Conservation (phyloP, 92 coral and sea anemone genomes). For the Siderastrea radians region DNA sequence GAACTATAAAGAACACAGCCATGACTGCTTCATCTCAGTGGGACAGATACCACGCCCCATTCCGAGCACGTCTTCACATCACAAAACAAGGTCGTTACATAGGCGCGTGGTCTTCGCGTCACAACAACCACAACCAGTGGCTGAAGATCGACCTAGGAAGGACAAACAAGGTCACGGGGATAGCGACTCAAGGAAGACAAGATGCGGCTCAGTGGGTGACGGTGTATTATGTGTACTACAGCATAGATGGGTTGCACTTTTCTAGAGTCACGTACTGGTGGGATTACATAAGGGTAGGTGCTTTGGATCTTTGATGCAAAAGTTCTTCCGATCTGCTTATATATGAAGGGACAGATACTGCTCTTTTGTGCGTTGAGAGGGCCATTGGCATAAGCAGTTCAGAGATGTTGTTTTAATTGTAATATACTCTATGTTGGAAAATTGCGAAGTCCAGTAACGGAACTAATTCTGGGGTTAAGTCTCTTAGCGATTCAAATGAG, state of each 20-base stretch:
- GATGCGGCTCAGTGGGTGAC: constrained; percentile 71
- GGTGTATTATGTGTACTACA: constrained; percentile 73
- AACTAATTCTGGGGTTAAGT: too few relatives aligned
- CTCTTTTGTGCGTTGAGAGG: too few relatives aligned
- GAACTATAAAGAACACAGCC: constrained; percentile 80
- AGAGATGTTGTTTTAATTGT: too few relatives aligned
- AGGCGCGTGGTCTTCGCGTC: constrained; percentile 80
- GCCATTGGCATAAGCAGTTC: too few relatives aligned
- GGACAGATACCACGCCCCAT: constrained; percentile 68
- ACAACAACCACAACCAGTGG: constrained; percentile 73
- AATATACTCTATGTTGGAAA: too few relatives aligned
- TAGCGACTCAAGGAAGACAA: constrained; percentile 91
- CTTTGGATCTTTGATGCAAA: background rate
- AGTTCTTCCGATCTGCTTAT: too few relatives aligned
- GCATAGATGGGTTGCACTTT: constrained; percentile 82
- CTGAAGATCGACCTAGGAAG: constrained; percentile 70
- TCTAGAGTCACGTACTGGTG: constrained; percentile 76
- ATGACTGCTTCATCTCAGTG: constrained; percentile 80
- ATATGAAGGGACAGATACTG: too few relatives aligned
- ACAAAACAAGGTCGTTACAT: constrained; percentile 56
- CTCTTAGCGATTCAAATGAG: too few relatives aligned
- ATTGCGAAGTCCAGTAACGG: too few relatives aligned
- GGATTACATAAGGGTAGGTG: constrained; percentile 40
- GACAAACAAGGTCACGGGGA: constrained; percentile 73
- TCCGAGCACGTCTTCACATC: constrained; percentile 75